phyloP scores from a whole-genome alignment of 2,113 vertebrate genomes.

The Elaphurus davidianus region DNA sequence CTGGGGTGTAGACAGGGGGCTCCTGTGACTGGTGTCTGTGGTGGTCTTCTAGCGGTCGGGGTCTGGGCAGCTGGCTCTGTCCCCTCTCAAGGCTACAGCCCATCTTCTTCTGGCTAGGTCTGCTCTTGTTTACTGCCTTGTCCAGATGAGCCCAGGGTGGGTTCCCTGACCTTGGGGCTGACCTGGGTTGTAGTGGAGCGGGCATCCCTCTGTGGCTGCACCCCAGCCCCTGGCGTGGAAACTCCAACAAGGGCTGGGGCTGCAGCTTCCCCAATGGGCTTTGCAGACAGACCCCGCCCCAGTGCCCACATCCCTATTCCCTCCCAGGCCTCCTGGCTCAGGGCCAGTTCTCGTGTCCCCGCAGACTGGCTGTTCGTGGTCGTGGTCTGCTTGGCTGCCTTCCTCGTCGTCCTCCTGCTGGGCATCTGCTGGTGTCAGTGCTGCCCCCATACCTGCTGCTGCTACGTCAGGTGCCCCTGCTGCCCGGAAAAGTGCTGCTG shows the following conservation, averaged over 20 bases:
- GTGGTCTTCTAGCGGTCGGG: neutral
- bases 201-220: neutral
- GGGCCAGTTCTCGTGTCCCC: neutral
- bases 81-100: neutral
- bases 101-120: neutral
- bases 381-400: slow-evolving; percentile 85
- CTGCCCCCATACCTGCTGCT: slow-evolving; percentile 94
- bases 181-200: neutral
- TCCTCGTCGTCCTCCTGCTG: slow-evolving; percentile 87
- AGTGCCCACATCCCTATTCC: neutral
- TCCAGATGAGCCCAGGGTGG: neutral
- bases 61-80: neutral
- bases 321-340: neutral
- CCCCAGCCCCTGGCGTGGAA: neutral
- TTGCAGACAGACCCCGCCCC: rapidly evolving
- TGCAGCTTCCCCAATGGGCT: neutral
- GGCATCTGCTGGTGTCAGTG: slow-evolving; percentile 96
- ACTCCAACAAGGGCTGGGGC: neutral
- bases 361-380: slow-evolving; percentile 93
- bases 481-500: slow-evolving; percentile 93
- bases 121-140: neutral
- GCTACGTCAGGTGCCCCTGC: slow-evolving; percentile 92
- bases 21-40: slow-evolving; percentile 63
- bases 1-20: slow-evolving; percentile 40
- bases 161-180: neutral